Percentiles rank a stretch among this genome's conserved stretches.
phyloP scores from a whole-genome alignment of 2,888 invertebrate genomes.

The Resseliella maxima region DNA sequence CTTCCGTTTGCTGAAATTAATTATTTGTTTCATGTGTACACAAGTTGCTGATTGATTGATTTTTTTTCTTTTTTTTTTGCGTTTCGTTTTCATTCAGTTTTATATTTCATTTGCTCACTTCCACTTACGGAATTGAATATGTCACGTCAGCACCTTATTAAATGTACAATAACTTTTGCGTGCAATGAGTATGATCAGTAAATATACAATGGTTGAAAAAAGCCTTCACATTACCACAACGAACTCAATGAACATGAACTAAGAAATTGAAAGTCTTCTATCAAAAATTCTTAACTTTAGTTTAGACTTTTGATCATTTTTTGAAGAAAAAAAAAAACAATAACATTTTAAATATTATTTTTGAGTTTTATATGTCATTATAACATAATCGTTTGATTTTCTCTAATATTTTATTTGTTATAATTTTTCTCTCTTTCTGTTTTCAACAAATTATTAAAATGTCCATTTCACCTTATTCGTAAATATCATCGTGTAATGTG shows the following conservation, averaged over 20 bases:
- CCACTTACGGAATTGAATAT: conserved; percentile 4
- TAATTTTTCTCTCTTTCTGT: neutral
- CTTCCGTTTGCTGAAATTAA: too few species aligned
- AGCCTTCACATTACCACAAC: neutral
- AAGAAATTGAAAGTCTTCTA: neutral
- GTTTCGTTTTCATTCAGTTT: neutral
- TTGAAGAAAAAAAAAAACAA: too few species aligned
- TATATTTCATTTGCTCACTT: neutral
- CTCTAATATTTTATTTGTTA: neutral
- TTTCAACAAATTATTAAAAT: neutral
- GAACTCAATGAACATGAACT: neutral
- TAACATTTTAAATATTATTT: too few species aligned
- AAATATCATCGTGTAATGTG: neutral
- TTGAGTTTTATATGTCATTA: too few species aligned
- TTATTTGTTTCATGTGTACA: too few species aligned
- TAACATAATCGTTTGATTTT: neutral
- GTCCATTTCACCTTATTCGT: conserved; percentile 14
- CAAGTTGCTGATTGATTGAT: too few species aligned
- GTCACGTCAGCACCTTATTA: neutral
- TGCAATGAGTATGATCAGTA: neutral
- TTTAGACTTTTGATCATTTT: too few species aligned
- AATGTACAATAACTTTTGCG: neutral
- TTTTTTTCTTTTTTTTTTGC: neutral
- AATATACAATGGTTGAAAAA: neutral
- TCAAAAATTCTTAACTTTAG: too few species aligned